Evolutionary conservation across 2,113 vertebrate species (phyloP).

Genomic region (Stegostoma tigrinum): DNA sequence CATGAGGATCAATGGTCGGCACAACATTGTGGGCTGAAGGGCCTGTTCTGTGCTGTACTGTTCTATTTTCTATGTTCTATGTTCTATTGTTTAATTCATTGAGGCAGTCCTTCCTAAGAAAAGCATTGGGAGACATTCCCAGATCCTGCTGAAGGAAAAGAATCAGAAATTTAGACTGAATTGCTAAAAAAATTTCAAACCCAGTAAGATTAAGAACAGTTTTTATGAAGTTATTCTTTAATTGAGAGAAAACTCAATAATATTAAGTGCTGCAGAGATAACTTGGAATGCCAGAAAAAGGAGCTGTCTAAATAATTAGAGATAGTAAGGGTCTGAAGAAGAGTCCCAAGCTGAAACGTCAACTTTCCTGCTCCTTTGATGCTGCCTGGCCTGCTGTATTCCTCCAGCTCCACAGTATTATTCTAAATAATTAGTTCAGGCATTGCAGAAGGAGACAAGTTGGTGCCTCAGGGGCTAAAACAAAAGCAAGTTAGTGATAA

Average conservation of each 20-base stretch:
- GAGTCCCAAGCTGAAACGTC: too few relatives aligned
- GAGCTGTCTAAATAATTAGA: not conserved
- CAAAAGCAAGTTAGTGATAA: not conserved
- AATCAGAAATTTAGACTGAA: not conserved
- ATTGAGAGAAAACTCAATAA: not conserved
- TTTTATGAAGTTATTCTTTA: not conserved
- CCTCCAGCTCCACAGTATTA: too few relatives aligned
- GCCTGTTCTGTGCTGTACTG: too few relatives aligned
- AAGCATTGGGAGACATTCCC: not conserved
- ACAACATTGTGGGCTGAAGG: too few relatives aligned
- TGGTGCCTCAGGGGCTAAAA: not conserved
- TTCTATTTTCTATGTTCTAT: too few relatives aligned
- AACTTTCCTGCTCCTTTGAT: too few relatives aligned
- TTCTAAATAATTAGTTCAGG: not conserved
- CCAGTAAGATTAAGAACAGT: not conserved
- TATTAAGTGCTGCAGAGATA: conserved; percentile 8
- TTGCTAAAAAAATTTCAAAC: not conserved
- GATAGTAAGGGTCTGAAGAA: not conserved
- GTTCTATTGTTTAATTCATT: not conserved
- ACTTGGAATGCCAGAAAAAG: not conserved
- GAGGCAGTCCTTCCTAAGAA: not conserved
- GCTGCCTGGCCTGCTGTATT: too few relatives aligned
- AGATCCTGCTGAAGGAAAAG: not conserved
- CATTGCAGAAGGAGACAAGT: too few relatives aligned
- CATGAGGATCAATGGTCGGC: too few relatives aligned